Evolutionary conservation across 2,113 vertebrate genomes (phyloP).

Genomic region (Rhinoptilus africanus): DNA sequence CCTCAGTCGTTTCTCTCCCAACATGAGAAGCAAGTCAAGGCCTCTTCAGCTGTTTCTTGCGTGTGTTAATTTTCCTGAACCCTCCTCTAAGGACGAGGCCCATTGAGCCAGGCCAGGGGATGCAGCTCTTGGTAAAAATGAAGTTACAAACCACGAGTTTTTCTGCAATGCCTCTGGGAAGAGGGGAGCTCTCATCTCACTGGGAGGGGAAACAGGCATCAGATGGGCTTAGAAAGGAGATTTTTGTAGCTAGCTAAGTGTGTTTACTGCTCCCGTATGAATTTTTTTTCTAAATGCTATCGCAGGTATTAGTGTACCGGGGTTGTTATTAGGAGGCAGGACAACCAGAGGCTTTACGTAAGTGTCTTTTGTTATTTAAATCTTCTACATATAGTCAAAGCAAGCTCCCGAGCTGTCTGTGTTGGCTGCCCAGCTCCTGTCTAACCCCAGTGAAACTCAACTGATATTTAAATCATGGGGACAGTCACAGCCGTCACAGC

Average conservation of each 20-base stretch:
- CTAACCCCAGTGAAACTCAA: neutral
- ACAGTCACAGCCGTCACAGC: neutral
- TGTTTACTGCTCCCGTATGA: neutral
- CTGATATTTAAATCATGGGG: neutral
- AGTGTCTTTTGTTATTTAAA: neutral
- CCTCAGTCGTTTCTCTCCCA: neutral
- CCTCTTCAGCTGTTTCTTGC: neutral
- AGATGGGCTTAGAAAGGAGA: neutral
- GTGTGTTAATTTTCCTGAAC: neutral
- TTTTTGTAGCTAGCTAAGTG: neutral
- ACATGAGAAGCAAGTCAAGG: neutral
- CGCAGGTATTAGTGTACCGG: neutral
- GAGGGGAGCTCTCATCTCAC: neutral
- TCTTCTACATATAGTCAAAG: neutral
- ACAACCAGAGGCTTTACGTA: neutral
- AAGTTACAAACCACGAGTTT: fast-evolving
- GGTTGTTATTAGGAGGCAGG: neutral
- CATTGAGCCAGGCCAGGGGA: neutral
- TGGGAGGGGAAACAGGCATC: neutral
- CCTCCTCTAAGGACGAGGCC: neutral
- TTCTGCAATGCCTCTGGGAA: neutral
- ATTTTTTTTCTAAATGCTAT: neutral
- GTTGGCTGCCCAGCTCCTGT: neutral
- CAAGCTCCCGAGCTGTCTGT: neutral
- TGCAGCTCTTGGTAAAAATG: neutral